Percentiles rank a stretch among this genome's conserved stretches.
Evolutionary conservation across 2,888 invertebrate genomes (phyloP).

Genomic region (Chydorus sphaericus): DNA sequence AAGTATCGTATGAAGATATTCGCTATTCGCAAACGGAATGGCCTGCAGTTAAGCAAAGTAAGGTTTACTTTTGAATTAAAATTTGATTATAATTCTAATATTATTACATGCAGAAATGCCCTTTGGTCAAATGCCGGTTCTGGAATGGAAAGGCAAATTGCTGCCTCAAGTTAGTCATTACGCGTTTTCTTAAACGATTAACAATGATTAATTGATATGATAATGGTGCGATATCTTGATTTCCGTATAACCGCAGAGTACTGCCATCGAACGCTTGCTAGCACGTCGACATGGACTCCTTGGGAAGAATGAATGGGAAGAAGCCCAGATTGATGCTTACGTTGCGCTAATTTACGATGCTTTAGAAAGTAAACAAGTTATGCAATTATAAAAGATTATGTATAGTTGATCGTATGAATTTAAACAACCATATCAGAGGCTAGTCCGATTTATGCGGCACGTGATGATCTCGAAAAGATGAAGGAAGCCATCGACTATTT

Average conservation of each 20-base stretch:
- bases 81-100: no score
- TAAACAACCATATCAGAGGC: not conserved
- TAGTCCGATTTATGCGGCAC: not conserved
- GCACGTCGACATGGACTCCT: not conserved
- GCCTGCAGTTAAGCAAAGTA: not conserved
- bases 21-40: not conserved
- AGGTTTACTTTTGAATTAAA: no score
- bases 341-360: not conserved
- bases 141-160: not conserved
- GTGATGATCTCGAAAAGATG: not conserved
- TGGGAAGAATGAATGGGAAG: not conserved
- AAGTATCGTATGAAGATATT: not conserved
- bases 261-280: not conserved
- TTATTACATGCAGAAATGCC: constrained; percentile 3
- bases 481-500: not conserved
- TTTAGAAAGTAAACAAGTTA: not conserved
- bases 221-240: not conserved
- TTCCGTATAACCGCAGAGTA: no score
- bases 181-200: not conserved
- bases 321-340: not conserved
- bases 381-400: no score
- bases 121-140: not conserved
- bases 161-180: not conserved
- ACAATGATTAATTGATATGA: not conserved
- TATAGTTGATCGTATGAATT: no score